phyloP scores from a whole-genome alignment of 2,888 invertebrate genomes.

The Pherbina coryleti region DNA sequence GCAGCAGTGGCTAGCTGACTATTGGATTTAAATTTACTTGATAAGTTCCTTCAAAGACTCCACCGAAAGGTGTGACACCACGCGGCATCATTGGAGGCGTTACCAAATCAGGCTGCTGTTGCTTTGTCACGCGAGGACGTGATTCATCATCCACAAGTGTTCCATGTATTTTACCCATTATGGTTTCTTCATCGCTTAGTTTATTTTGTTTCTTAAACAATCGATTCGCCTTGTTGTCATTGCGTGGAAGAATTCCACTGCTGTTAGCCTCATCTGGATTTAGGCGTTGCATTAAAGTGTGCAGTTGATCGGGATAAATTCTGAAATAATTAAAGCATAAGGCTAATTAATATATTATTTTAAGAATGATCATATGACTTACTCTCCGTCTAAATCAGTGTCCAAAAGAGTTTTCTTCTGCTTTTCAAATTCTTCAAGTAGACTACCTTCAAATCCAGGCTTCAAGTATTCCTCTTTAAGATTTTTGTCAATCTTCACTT shows the following conservation, averaged over 20 bases:
- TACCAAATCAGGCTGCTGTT: conserved; percentile 59
- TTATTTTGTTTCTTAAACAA: conserved; percentile 53
- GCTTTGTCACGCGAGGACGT: conserved; percentile 51
- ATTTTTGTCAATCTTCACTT: conserved; percentile 61
- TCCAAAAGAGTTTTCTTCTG: conserved; percentile 66
- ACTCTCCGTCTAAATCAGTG: conserved; percentile 74
- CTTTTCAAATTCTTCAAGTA: conserved; percentile 62
- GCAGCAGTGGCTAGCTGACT: not conserved
- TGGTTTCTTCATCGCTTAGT: conserved; percentile 66
- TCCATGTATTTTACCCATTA: conserved; percentile 68
- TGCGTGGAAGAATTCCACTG: conserved; percentile 61
- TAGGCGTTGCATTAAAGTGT: conserved; percentile 66
- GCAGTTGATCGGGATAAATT: conserved; percentile 66
- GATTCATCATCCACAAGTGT: conserved; percentile 62
- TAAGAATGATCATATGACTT: conserved; percentile 47
- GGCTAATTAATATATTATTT: not conserved
- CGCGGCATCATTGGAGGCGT: conserved; percentile 58
- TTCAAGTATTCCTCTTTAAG: conserved; percentile 73
- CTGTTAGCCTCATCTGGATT: conserved; percentile 56
- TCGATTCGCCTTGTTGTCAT: conserved; percentile 54
- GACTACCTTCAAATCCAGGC: conserved; percentile 68
- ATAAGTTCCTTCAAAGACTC: conserved; percentile 67
- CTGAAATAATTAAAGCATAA: conserved; percentile 47
- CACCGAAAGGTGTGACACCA: conserved; percentile 59
- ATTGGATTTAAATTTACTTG: conserved; percentile 51